Evolutionary conservation across 2,888 invertebrate genomes (phyloP).

Genomic region (Halocaridina rubra): DNA sequence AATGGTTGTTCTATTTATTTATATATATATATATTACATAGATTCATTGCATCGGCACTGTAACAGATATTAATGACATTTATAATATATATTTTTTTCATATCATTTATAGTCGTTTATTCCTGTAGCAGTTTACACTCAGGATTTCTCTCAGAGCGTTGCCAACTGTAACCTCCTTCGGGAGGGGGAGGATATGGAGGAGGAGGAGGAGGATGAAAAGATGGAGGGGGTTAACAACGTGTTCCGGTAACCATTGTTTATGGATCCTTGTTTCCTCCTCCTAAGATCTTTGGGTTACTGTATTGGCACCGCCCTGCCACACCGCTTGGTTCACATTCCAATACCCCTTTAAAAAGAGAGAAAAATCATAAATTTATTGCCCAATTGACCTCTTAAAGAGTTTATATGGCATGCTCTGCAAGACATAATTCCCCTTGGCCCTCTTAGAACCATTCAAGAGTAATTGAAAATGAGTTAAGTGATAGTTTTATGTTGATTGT

Average conservation of each 20-base stretch:
- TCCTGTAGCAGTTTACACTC: conserved; percentile 33
- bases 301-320: background rate
- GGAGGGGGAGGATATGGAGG: background rate
- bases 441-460: too few relatives aligned
- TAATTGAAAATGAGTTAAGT: too few relatives aligned
- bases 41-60: conserved; percentile 35
- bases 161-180: conserved; percentile 4
- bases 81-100: background rate
- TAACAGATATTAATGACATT: conserved; percentile 1
- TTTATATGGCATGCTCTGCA: too few relatives aligned
- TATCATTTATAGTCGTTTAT: conserved; percentile 20
- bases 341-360: background rate
- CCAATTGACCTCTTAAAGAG: too few relatives aligned
- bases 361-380: background rate
- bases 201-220: background rate
- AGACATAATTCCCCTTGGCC: too few relatives aligned
- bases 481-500: too few relatives aligned
- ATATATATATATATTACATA: too few relatives aligned
- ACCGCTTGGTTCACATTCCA: background rate
- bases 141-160: conserved; percentile 22
- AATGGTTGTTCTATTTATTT: conserved; percentile 27
- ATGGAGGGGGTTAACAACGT: background rate
- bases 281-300: background rate
- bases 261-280: background rate
- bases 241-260: background rate